A percentile compares a stretch with the other conserved stretches of the same genome.
These are phyloP conservation scores for Metaphire vulgaris DNA, from an alignment of 1,140 invertebrate species.

Conservation along the genomic window DNA sequence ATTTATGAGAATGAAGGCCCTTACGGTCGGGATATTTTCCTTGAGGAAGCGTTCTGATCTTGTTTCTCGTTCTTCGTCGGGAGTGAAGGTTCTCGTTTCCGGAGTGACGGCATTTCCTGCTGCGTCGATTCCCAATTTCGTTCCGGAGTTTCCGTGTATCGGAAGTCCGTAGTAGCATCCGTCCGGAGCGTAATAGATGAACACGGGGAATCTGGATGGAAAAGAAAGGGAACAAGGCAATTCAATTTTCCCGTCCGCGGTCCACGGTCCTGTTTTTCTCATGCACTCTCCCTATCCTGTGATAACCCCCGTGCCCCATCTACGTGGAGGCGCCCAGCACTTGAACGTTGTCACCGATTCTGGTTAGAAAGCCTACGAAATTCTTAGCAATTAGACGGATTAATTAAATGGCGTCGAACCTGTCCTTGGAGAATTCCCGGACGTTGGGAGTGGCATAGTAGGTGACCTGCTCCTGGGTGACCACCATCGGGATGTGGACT, in stretches of 20 bases:
- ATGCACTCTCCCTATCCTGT: too few relatives aligned
- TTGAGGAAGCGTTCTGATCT: constrained; percentile 19
- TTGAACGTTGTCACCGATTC: too few relatives aligned
- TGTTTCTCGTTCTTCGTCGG: constrained; percentile 27
- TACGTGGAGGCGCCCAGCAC: too few relatives aligned
- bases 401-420: too few relatives aligned
- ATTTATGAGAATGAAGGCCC: too few relatives aligned
- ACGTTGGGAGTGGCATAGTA: constrained; percentile 45
- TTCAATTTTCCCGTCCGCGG: neutral
- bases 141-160: constrained; percentile 40
- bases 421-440: constrained; percentile 46
- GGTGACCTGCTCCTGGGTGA: constrained; percentile 49
- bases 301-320: too few relatives aligned
- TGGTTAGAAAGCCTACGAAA: too few relatives aligned
- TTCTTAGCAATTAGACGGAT: too few relatives aligned
- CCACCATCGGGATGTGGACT: constrained; percentile 43
- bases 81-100: constrained; percentile 30
- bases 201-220: constrained; percentile 44
- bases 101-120: constrained; percentile 28
- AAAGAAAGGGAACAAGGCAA: too few relatives aligned
- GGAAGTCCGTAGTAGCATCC: constrained; percentile 44
- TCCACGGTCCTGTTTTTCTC: too few relatives aligned
- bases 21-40: constrained; percentile 26
- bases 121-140: constrained; percentile 40
- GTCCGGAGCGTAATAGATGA: constrained; percentile 37